phyloP scores from a whole-genome alignment of 92 coral and sea anemone genomes.

The Zoanthus sociatus region DNA sequence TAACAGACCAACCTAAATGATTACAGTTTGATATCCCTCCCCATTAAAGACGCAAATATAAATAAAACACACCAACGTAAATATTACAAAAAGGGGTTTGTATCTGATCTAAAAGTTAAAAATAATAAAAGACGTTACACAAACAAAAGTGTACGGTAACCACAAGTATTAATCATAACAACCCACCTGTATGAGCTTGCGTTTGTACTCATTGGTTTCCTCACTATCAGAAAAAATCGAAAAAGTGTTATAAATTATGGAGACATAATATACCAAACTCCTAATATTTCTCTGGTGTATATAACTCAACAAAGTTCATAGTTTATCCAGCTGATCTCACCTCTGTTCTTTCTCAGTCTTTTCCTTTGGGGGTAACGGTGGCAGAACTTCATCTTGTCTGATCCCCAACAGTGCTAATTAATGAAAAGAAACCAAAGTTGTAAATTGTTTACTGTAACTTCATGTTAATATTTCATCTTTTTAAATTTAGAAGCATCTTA shows the following conservation, averaged over 20 bases:
- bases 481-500: too few species aligned
- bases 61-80: too few species aligned
- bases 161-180: not conserved
- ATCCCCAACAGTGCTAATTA: slow-evolving; percentile 76
- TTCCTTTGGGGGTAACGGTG: slow-evolving; percentile 73
- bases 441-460: not conserved
- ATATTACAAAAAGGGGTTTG: too few species aligned
- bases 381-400: slow-evolving; percentile 82
- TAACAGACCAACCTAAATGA: too few species aligned
- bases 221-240: slow-evolving; percentile 58
- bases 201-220: slow-evolving; percentile 83
- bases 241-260: not conserved
- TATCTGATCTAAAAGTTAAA: too few species aligned
- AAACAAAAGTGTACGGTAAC: not conserved
- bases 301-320: not conserved
- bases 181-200: slow-evolving; percentile 90
- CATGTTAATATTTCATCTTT: too few species aligned
- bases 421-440: not conserved
- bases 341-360: slow-evolving; percentile 62
- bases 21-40: too few species aligned
- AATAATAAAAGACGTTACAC: too few species aligned
- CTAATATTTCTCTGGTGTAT: not conserved
- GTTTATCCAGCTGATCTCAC: slow-evolving; percentile 33
- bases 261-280: not conserved
- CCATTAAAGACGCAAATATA: too few species aligned